Conservation (phyloP, 1,140 invertebrate species). For the Formica selysi region DNA sequence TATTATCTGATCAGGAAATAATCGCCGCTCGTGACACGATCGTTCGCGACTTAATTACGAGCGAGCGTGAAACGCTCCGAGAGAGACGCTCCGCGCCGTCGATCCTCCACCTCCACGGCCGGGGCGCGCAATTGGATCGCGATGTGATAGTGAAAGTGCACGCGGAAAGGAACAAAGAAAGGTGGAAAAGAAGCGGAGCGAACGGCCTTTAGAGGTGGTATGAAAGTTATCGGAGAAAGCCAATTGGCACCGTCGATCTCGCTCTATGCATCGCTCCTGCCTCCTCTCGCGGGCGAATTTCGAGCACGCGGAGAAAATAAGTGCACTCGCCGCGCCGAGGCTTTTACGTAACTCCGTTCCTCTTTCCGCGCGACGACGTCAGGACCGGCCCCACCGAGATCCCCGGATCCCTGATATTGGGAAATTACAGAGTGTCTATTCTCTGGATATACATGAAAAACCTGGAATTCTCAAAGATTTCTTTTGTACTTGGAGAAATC, state of each 20-base stretch:
- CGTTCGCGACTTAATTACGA: conserved; percentile 32
- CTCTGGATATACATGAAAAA: no score
- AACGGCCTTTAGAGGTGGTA: conserved; percentile 76
- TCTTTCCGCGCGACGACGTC: conserved; percentile 69
- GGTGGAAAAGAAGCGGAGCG: conserved; percentile 78
- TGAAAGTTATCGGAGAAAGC: conserved; percentile 86
- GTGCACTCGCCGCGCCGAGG: conserved; percentile 64
- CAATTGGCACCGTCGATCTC: conserved; percentile 80
- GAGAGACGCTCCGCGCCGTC: background rate
- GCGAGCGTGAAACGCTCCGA: conserved; percentile 21
- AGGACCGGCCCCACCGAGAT: conserved; percentile 48
- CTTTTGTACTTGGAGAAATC: no score
- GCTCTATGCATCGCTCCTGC: conserved; percentile 41
- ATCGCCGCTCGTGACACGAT: background rate
- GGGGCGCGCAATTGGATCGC: conserved; percentile 70
- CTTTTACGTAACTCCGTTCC: conserved; percentile 79
- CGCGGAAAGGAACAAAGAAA: conserved; percentile 79
- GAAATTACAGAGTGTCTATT: background rate
- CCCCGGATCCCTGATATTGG: background rate
- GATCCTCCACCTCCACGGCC: conserved; percentile 16
- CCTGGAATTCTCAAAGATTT: no score
- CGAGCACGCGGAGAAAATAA: conserved; percentile 64
- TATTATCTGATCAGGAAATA: background rate
- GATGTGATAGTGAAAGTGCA: conserved; percentile 77
- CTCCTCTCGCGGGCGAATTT: conserved; percentile 20